These are phyloP conservation scores for Lepus timidus DNA, from an alignment of 2,113 vertebrate species.

Conservation along the genomic window DNA sequence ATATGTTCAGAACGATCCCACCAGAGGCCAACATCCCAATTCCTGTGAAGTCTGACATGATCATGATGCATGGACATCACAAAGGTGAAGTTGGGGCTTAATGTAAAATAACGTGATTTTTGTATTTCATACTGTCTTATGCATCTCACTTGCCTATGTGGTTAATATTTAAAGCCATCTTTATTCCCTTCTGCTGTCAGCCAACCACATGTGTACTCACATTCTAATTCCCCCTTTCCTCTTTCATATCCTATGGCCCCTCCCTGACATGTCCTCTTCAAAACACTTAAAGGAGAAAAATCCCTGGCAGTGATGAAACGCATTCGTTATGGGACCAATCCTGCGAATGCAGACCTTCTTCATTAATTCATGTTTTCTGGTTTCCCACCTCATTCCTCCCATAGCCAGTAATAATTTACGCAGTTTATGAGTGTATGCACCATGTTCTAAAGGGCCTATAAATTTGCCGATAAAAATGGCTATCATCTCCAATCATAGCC, in stretches of 20 bases:
- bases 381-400: background rate
- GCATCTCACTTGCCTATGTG: background rate
- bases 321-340: background rate
- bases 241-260: background rate
- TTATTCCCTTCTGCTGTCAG: background rate
- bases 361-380: background rate
- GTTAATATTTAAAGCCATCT: slow-evolving; percentile 1
- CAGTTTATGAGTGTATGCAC: background rate
- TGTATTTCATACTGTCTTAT: slow-evolving; percentile 5
- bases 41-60: slow-evolving; percentile 88
- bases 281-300: background rate
- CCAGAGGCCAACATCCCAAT: slow-evolving; percentile 94
- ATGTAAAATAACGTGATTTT: background rate
- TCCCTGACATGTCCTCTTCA: background rate
- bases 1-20: slow-evolving; percentile 93
- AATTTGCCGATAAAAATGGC: slow-evolving; percentile 20
- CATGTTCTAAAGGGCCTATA: background rate
- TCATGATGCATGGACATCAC: slow-evolving; percentile 91
- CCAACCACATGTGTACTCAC: background rate
- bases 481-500: background rate
- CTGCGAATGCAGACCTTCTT: background rate
- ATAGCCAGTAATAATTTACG: background rate
- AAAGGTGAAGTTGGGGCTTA: slow-evolving; percentile 87
- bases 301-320: background rate
- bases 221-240: background rate